A percentile compares a stretch with the other conserved stretches of the same genome.
Evolutionary conservation across 2,888 invertebrate species (phyloP).

Genomic region (Nomada ruficornis): DNA sequence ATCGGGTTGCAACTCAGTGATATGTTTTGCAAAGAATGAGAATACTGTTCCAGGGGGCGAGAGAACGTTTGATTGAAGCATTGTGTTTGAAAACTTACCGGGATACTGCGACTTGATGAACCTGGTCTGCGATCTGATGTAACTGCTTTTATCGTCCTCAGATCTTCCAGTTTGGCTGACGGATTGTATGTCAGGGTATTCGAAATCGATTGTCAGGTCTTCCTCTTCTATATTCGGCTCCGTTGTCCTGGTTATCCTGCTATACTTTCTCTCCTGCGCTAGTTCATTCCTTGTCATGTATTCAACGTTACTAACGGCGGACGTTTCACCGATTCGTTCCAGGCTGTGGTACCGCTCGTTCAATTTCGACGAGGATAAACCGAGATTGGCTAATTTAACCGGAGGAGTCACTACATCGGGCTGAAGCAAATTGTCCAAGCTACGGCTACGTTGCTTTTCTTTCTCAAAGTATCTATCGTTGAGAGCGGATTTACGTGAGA

Average conservation of each 20-base stretch:
- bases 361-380: constrained; percentile 93
- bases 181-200: constrained; percentile 87
- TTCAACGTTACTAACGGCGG: constrained; percentile 80
- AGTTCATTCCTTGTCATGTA: constrained; percentile 83
- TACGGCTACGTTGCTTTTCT: constrained; percentile 92
- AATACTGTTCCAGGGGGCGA: not conserved
- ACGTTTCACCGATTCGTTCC: constrained; percentile 85
- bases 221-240: constrained; percentile 83
- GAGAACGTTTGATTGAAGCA: not conserved
- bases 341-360: constrained; percentile 96
- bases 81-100: constrained; percentile 81
- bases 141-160: constrained; percentile 85
- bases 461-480: constrained; percentile 95
- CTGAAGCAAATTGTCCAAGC: constrained; percentile 92
- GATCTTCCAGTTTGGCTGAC: constrained; percentile 84
- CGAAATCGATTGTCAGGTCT: constrained; percentile 86
- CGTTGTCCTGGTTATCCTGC: constrained; percentile 83
- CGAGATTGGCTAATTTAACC: constrained; percentile 88
- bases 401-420: constrained; percentile 87
- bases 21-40: not conserved
- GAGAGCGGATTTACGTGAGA: constrained; percentile 92
- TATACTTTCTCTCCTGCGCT: constrained; percentile 84
- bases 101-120: constrained; percentile 94
- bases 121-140: constrained; percentile 86
- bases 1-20: constrained; percentile 3